Conservation (phyloP, 2,797 vertebrate species). For the Pseudochirops corinnae region DNA sequence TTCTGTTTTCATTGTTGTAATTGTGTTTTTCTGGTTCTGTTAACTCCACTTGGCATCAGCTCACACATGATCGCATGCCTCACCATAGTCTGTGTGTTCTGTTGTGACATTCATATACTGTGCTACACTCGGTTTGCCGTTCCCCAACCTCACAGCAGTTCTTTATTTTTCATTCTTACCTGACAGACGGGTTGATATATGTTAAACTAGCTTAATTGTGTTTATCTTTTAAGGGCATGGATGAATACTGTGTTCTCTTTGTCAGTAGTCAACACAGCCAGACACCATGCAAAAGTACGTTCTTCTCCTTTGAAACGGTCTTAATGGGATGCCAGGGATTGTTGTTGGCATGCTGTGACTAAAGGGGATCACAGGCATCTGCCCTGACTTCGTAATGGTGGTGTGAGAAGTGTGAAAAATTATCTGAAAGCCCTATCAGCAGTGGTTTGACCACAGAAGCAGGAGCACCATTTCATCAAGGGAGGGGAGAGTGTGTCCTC, state of each 20-base stretch:
- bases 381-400: neutral
- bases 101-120: neutral
- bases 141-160: neutral
- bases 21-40: neutral
- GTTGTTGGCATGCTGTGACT: constrained; percentile 17
- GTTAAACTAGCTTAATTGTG: neutral
- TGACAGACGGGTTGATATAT: neutral
- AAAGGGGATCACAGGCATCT: constrained; percentile 52
- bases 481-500: no score
- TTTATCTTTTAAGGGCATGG: constrained; percentile 77
- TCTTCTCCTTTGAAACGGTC: constrained; percentile 68
- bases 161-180: neutral
- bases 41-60: neutral
- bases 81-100: neutral
- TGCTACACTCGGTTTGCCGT: neutral
- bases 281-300: constrained; percentile 86
- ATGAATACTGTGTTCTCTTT: constrained; percentile 86
- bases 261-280: constrained; percentile 83
- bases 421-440: neutral
- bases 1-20: neutral
- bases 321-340: constrained; percentile 35
- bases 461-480: neutral
- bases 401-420: neutral
- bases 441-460: no score
- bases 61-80: neutral